Evolutionary conservation across 2,113 vertebrate species (phyloP), one percentile per base, ranked within the genome.

Genomic region (Xiphorhynchus elegans): DNA sequence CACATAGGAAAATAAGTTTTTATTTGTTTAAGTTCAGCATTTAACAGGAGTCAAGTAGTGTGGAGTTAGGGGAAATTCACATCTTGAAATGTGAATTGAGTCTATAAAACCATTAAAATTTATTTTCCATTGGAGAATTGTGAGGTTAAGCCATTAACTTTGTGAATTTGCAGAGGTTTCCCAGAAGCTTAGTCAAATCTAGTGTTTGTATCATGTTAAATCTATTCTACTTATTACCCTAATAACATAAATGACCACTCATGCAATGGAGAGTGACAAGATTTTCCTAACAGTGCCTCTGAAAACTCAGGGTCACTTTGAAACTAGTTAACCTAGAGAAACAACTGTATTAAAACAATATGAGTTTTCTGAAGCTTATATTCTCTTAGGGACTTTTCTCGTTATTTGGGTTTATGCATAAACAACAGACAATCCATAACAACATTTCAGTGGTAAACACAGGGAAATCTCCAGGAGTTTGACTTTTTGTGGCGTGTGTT

Each of bases 81-180:
- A 6, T 81, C 49, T 83, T 76, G 20, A 95, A 97, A 94, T 72
- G 52, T 88, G 82, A 20, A 93, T 78, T 91, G 93, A 96, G 82
- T 76, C 76, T 93, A 69, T 84, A 97, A 97, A 97, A 91, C 74
- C 87, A 95, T 97, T 97, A 97, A 89, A 96, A 96, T 90, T 78
- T 95, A 96, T 98, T 96, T 97, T 96, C 75, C 97, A 72, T 64
- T 76, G 64, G 97, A 97, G 98, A 98, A 96, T 96, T 97, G 47
- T 72, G 90, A 97, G 93, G 96, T 96, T 98, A 97, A 96, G 81
- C 85, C 95, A 97, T 97, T 97, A 97, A 97, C 96, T 97, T 95
- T 94, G 94, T 95, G 96, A 96, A 96, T 97, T 97, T 97, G 84
- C 89, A 84, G 81, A 95, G 93, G 94, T 96, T 97, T 98, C 97